Evolutionary conservation across 2,113 vertebrate species (phyloP).

Genomic region (Pipra filicauda): DNA sequence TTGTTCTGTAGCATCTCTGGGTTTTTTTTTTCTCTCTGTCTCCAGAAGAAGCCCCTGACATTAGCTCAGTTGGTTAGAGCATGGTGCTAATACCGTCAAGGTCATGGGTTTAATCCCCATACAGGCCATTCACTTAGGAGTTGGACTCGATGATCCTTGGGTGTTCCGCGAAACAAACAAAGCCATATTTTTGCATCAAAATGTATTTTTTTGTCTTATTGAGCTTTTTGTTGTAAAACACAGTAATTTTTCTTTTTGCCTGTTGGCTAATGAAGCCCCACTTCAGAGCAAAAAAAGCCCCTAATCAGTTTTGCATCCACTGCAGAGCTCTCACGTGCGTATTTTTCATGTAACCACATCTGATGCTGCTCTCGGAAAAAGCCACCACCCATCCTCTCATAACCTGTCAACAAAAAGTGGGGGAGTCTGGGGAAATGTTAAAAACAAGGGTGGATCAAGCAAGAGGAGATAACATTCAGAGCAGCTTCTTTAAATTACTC

Average conservation of each 20-base stretch:
- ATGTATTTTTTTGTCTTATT: background rate
- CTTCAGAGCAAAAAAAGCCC: background rate
- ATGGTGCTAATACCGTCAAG: background rate
- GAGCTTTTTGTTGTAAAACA: background rate
- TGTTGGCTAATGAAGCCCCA: background rate
- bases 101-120: background rate
- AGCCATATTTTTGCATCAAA: background rate
- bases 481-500: background rate
- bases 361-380: background rate
- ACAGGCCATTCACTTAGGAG: background rate
- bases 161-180: background rate
- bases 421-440: background rate
- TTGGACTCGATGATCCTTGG: background rate
- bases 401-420: conserved; percentile 20
- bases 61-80: background rate
- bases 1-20: background rate
- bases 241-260: background rate
- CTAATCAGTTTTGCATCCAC: background rate
- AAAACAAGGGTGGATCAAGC: conserved; percentile 64
- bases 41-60: background rate
- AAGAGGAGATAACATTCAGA: background rate
- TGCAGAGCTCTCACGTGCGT: background rate
- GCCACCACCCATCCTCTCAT: conserved; percentile 58
- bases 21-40: background rate
- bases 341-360: conserved; percentile 25